phyloP scores from a whole-genome alignment of 2,797 vertebrate genomes.

The Eidolon dupreanum region DNA sequence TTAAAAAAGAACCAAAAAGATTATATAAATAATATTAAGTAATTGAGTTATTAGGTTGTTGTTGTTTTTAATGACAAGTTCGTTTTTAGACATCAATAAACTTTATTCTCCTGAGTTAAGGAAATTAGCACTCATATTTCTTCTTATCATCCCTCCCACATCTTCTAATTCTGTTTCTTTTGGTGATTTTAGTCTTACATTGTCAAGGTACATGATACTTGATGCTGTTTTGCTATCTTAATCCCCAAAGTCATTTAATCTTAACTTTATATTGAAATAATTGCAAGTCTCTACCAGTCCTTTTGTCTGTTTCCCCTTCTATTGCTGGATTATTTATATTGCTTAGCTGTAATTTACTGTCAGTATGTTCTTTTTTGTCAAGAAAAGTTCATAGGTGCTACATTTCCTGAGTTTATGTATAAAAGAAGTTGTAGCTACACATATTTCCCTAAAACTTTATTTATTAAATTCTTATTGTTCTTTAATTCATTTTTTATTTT shows the following conservation, averaged over 20 bases:
- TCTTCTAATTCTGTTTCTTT: background rate
- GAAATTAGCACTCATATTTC: background rate
- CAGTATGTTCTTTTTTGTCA: background rate
- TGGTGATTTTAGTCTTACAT: background rate
- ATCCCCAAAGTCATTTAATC: background rate
- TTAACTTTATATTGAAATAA: background rate
- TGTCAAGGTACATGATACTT: background rate
- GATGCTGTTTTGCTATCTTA: background rate
- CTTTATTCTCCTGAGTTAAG: background rate
- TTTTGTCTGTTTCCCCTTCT: background rate
- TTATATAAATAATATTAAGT: background rate
- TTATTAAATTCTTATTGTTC: background rate
- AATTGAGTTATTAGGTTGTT: background rate
- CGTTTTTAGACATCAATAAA: background rate
- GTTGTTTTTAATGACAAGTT: slow-evolving; percentile 1
- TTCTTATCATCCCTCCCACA: background rate
- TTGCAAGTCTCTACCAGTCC: background rate
- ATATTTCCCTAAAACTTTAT: background rate
- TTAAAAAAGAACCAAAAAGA: background rate
- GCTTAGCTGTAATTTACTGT: background rate
- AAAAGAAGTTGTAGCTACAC: background rate
- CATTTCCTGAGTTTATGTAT: background rate
- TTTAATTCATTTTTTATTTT: background rate
- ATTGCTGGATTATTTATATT: background rate
- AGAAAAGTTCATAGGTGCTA: background rate